Evolutionary conservation across 2,888 invertebrate genomes (phyloP), one percentile per base, ranked within the genome.

Genomic region (Choristoneura rosaceana): DNA sequence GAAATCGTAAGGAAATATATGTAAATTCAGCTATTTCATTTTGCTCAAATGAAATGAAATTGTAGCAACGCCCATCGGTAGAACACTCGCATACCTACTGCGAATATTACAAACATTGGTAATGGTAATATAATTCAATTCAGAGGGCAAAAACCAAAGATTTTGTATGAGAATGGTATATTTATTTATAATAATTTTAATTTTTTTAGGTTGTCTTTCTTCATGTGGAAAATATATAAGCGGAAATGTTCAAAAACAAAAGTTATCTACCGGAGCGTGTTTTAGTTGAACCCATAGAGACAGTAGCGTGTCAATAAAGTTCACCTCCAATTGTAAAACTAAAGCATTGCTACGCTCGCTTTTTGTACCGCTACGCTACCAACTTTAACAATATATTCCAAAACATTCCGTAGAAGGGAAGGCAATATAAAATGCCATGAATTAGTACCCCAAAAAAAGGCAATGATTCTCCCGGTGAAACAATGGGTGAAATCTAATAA

Each of bases 271-370:
- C 33, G 34, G 45, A 8, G 63, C 14, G 38, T 45, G 38, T 64
- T 63, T 70, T 64, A 70, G 58, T 58, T 63, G 64, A 59, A 64
- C 70, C 58, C 34, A 70, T 70, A 59, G 63, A 55, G 55, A 34
- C 47, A 58, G 15, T 15, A 25, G 64, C 64, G 63, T 25, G 55
- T 64, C 70, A 64, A 59, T 70, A 70, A 69, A 69, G 64, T 64
- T 70, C 70, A 43, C 58, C 69, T 43, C 9, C 15, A 52, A 52
- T 55, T 55, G 59, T 59, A 59, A 33, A 59, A 59, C 59, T 59
- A 34, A 59, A 59, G 59, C 34, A n/a, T 7, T 59, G 14, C 14
- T 14, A 59, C 59, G 55, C 12, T 55, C 55, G 55, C 55, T 0
- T 0, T 9, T 9, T 55, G 55, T 55, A 25, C 55, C 12, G 25